Conservation (phyloP, 1,140 invertebrate genomes). For the Lepidotrigona ventralis region DNA sequence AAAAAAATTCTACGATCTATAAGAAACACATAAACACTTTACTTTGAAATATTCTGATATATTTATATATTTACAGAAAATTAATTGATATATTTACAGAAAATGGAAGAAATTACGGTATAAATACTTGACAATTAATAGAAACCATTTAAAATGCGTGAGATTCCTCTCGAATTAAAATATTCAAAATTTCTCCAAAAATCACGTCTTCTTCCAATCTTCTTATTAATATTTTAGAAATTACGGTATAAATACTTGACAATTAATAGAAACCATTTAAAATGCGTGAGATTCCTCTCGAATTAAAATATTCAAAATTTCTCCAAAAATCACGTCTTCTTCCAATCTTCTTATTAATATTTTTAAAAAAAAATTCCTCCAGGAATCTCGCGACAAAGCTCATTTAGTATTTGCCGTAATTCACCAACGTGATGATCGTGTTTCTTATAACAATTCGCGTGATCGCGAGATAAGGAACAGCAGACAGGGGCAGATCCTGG, state of each 20-base stretch:
- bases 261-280: no score
- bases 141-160: neutral
- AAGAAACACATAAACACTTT: neutral
- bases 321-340: neutral
- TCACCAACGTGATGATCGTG: neutral
- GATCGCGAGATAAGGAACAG: slow-evolving; percentile 1
- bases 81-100: neutral
- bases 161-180: no score
- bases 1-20: neutral
- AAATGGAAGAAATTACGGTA: neutral
- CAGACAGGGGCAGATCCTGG: neutral
- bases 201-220: neutral
- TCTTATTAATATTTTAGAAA: neutral
- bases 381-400: no score
- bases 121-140: no score
- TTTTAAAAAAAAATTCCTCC: neutral
- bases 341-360: neutral
- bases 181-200: neutral
- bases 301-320: neutral
- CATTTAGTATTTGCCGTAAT: neutral
- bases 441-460: neutral
- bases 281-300: neutral
- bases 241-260: no score
- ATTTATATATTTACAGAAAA: neutral
- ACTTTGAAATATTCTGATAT: neutral